These are phyloP conservation scores for Falco biarmicus DNA, from an alignment of 2,797 vertebrate genomes.

Conservation along the genomic window DNA sequence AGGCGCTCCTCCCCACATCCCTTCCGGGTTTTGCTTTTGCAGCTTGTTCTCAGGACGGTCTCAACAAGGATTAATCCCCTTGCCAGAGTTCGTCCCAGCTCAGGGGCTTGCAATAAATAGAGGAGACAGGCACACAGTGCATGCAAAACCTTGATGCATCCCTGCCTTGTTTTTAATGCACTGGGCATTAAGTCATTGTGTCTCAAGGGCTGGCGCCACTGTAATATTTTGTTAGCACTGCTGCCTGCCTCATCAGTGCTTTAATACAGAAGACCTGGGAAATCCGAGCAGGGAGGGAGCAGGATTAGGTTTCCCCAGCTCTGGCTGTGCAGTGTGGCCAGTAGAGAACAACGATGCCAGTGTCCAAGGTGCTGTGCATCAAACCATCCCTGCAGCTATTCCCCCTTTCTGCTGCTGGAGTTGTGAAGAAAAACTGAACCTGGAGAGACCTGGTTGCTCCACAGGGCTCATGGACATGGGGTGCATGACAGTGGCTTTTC, in stretches of 20 bases:
- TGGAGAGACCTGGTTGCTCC: not conserved
- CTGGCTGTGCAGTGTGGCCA: accelerated
- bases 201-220: not conserved
- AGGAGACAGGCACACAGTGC: accelerated
- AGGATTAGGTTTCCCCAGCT: not conserved
- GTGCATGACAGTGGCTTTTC: accelerated
- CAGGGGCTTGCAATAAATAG: not conserved
- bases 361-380: not conserved
- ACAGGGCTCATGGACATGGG: accelerated
- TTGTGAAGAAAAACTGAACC: not conserved
- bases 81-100: accelerated
- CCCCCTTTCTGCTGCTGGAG: not conserved
- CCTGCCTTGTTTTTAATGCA: not conserved
- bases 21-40: not conserved
- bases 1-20: accelerated
- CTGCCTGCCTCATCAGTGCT: not conserved
- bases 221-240: accelerated
- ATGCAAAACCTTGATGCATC: not conserved
- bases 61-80: not conserved
- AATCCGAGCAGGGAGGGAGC: not conserved
- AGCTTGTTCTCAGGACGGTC: not conserved
- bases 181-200: accelerated
- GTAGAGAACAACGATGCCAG: not conserved
- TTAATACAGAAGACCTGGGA: not conserved
- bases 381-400: not conserved